phyloP scores from a whole-genome alignment of 2,797 vertebrate genomes.

The Manis javanica region DNA sequence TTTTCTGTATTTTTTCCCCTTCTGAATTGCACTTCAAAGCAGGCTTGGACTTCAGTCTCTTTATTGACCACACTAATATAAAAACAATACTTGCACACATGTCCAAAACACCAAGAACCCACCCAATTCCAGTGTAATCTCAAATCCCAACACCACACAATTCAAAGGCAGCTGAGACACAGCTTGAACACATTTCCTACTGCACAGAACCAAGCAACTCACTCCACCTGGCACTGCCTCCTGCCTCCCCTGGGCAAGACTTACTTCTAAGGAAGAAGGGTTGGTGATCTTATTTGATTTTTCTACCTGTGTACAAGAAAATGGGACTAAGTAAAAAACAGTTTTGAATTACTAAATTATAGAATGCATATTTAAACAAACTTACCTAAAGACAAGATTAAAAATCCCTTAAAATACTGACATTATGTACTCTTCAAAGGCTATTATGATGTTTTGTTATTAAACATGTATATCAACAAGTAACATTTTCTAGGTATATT shows the following conservation, averaged over 20 bases:
- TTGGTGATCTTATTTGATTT: constrained; percentile 42
- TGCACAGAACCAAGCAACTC: background rate
- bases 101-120: constrained; percentile 21
- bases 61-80: background rate
- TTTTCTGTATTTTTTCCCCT: background rate
- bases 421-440: background rate
- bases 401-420: constrained; percentile 47
- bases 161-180: background rate
- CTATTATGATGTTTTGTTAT: background rate
- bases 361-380: constrained; percentile 30
- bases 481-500: constrained; percentile 48
- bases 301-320: constrained; percentile 21
- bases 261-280: background rate
- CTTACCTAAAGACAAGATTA: constrained; percentile 33
- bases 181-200: background rate
- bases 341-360: constrained; percentile 38
- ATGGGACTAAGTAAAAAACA: background rate
- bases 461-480: background rate
- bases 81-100: background rate
- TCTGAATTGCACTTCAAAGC: constrained; percentile 21
- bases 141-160: constrained; percentile 18
- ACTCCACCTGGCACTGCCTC: background rate
- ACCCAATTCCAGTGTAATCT: constrained; percentile 23
- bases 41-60: background rate
- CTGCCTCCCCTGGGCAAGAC: background rate